Evolutionary conservation across 2,888 invertebrate genomes (phyloP).

Genomic region (Drosophila mimica): DNA sequence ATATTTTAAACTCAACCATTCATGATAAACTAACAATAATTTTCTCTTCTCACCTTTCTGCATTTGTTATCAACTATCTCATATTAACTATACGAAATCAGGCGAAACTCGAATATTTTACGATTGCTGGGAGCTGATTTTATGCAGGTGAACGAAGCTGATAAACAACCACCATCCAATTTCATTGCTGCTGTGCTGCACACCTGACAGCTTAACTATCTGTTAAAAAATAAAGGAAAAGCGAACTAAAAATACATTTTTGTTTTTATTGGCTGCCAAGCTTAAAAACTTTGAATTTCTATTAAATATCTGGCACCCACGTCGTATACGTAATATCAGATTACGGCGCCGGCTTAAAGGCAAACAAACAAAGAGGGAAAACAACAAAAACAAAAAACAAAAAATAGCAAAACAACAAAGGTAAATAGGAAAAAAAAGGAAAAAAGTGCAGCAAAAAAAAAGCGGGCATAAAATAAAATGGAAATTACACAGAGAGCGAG

Average conservation of each 20-base stretch:
- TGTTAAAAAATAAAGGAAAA: conserved; percentile 29
- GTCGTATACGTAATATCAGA: conserved; percentile 80
- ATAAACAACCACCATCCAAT: conserved; percentile 43
- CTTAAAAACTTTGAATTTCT: conserved; percentile 74
- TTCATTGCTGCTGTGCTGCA: conserved; percentile 14
- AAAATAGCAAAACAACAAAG: conserved; percentile 75
- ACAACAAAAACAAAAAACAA: conserved; percentile 44
- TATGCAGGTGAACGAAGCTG: conserved; percentile 26
- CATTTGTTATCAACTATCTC: conserved; percentile 51
- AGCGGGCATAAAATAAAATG: conserved; percentile 75
- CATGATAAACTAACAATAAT: conserved; percentile 12
- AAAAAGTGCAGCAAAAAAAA: conserved; percentile 63
- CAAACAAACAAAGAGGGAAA: conserved; percentile 48
- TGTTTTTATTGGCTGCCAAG: conserved; percentile 68
- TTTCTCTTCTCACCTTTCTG: conserved; percentile 1
- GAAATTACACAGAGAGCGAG: conserved; percentile 66
- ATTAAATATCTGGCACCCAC: conserved; percentile 74
- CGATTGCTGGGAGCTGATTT: conserved; percentile 47
- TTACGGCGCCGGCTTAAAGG: conserved; percentile 75
- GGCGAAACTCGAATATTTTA: conserved; percentile 30
- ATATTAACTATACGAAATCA: conserved; percentile 32
- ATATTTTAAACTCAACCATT: conserved; percentile 5
- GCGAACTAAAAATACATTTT: conserved; percentile 50
- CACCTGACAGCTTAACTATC: conserved; percentile 66
- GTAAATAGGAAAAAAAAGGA: conserved; percentile 63